phyloP scores from a whole-genome alignment of 2,888 invertebrate species.

The Serripes groenlandicus region DNA sequence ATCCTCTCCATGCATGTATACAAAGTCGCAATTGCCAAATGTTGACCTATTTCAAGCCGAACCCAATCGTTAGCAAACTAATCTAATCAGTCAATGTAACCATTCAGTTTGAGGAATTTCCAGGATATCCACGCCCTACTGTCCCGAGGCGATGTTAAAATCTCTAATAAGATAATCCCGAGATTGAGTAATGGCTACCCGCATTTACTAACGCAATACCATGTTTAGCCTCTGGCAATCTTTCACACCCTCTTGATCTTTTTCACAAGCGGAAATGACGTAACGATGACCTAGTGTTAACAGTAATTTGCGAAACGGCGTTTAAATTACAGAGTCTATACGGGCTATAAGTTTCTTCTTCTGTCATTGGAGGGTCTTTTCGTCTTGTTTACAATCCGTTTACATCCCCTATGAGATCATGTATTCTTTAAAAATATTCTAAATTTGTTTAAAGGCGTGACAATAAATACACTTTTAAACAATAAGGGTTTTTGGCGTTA shows the following conservation, averaged over 20 bases:
- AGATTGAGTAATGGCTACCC: conserved; percentile 15
- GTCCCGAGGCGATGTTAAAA: not conserved
- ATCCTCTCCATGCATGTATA: no score
- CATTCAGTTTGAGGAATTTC: not conserved
- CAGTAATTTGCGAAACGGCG: conserved; percentile 11
- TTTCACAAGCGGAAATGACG: conserved; percentile 21
- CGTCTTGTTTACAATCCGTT: no score
- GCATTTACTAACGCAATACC: conserved; percentile 1
- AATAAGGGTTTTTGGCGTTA: no score
- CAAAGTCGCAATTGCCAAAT: no score
- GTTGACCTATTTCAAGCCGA: no score
- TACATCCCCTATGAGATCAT: no score
- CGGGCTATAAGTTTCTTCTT: not conserved
- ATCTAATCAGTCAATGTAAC: not conserved
- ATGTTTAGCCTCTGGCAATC: conserved; percentile 13
- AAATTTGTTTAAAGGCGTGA: no score
- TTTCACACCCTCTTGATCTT: conserved; percentile 14
- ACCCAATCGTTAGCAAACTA: no score
- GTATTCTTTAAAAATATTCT: no score
- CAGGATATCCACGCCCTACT: not conserved
- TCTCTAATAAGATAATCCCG: not conserved
- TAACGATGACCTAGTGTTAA: conserved; percentile 18
- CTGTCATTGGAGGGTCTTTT: no score
- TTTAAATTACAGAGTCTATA: conserved; percentile 1
- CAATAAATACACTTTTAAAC: no score